These are phyloP conservation scores for Varanus komodoensis DNA, from an alignment of 2,113 vertebrate species.

Conservation along the genomic window DNA sequence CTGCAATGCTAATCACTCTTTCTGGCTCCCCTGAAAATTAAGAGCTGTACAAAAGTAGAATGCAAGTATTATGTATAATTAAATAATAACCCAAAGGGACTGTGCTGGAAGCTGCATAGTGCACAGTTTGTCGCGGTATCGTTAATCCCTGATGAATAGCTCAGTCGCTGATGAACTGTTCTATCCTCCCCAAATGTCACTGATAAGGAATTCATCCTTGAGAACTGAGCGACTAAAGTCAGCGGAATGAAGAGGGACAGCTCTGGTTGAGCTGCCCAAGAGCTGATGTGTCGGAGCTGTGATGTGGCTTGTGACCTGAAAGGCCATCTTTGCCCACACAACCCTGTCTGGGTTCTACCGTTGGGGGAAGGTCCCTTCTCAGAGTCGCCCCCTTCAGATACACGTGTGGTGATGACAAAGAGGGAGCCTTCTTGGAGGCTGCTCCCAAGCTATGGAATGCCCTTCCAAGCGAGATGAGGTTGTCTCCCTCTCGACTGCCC, in stretches of 20 bases:
- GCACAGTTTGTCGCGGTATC: conserved; percentile 1
- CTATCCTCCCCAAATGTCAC: neutral
- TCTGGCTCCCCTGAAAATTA: conserved; percentile 22
- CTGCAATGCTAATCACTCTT: neutral
- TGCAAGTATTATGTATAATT: conserved; percentile 31
- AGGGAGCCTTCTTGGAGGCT: too few relatives aligned
- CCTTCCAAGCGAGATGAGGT: too few relatives aligned
- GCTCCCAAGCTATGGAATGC: too few relatives aligned
- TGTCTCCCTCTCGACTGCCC: too few relatives aligned
- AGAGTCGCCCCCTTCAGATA: too few relatives aligned
- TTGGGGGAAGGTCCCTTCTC: too few relatives aligned
- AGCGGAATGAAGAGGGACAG: neutral
- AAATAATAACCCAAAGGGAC: conserved; percentile 25
- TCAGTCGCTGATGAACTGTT: conserved; percentile 8
- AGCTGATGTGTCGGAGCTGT: neutral
- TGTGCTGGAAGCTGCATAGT: neutral
- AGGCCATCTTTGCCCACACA: too few relatives aligned
- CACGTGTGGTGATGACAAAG: too few relatives aligned
- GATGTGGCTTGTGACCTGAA: neutral
- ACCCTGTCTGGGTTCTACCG: too few relatives aligned
- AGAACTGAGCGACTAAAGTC: conserved; percentile 18
- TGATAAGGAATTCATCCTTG: neutral
- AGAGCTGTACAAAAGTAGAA: conserved; percentile 15
- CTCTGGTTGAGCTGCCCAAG: neutral
- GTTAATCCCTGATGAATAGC: conserved; percentile 19